Evolutionary conservation across 2,797 vertebrate species (phyloP).

Genomic region (Melanotaenia boesemani): DNA sequence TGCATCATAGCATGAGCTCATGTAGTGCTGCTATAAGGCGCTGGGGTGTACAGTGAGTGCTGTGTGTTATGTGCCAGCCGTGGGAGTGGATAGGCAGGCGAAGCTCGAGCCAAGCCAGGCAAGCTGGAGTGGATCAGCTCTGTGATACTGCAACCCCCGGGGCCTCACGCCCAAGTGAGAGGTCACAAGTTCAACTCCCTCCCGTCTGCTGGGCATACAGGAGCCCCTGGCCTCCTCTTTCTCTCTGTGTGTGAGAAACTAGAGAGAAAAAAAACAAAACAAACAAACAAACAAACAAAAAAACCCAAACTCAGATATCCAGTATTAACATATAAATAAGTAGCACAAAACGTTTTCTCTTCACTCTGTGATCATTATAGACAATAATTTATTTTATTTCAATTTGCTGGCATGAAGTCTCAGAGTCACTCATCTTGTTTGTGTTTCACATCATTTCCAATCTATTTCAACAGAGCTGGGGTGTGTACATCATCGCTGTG

Average conservation of each 20-base stretch:
- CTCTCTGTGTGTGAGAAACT: constrained; percentile 23
- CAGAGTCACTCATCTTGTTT: constrained; percentile 61
- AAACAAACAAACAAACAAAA: not conserved
- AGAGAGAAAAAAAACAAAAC: constrained; percentile 1
- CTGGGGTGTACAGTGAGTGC: constrained; percentile 60
- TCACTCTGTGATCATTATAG: not conserved
- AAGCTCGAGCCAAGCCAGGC: constrained; percentile 59
- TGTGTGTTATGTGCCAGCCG: constrained; percentile 74
- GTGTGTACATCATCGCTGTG: constrained; percentile 74
- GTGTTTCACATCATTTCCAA: constrained; percentile 78
- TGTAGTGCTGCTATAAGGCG: constrained; percentile 43
- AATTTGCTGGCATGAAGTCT: constrained; percentile 20
- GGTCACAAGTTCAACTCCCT: constrained; percentile 83
- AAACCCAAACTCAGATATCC: constrained; percentile 4
- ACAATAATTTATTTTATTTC: constrained; percentile 25
- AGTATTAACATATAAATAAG: constrained; percentile 23
- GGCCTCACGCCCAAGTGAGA: constrained; percentile 76
- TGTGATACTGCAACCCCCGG: constrained; percentile 76
- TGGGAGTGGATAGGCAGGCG: constrained; percentile 65
- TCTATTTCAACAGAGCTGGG: constrained; percentile 73
- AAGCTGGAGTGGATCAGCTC: constrained; percentile 81
- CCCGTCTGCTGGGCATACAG: constrained; percentile 78
- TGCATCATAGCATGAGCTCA: constrained; percentile 51
- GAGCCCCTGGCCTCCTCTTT: constrained; percentile 65
- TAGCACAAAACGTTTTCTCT: constrained; percentile 17